Base-by-base conservation (phyloP, 2,113 vertebrate species). In the Danio rerio region DNA sequence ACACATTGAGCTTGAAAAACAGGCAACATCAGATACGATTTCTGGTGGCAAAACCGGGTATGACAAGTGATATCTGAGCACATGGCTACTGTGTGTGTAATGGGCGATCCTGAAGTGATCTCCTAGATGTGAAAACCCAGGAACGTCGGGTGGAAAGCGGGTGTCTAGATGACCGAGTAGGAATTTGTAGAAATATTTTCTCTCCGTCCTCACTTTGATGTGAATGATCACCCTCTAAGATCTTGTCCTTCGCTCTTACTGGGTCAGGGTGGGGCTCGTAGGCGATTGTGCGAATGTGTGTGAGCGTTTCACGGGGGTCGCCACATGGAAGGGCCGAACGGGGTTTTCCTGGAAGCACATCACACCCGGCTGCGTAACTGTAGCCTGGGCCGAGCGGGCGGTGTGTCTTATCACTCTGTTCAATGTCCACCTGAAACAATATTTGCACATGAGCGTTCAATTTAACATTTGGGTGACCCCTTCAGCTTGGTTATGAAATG, bases 391-490 rank as follows among this genome's bases (percentile, higher is more conserved):
- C 13, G 85, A 88, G 89, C 86, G 43, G 70, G 65, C 61, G 85
- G 88, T 90, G 89, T 87, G 89, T 90, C 92, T 93, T 92, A 93
- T 93, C 92, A 86, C 90, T 91, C 90, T 81, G 88, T 89, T 89
- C 92, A 91, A 89, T 87, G 83, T 92, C 91, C 93, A 94, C 92
- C 91, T 94, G 93, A 93, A 94, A 93, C 92, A 94, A 94, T 94
- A 94, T 94, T 94, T 94, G 89, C 89, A 91, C 92, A 93, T 90
- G 90, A 94, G 90, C 89, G 90, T 92, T 94, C 90, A 91, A 93
- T 93, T 92, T 92, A 93, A 94, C 91, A 94, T 93, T 92, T 92
- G 92, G 91, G 90, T 92, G 93, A 93, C 92, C 93, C 89, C 89
- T 92, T 89, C 86, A 88, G 88, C 85, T 77, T 85, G 89, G 92